Base-by-base conservation (phyloP, 2,113 vertebrate genomes). In the Chamaea fasciata region DNA sequence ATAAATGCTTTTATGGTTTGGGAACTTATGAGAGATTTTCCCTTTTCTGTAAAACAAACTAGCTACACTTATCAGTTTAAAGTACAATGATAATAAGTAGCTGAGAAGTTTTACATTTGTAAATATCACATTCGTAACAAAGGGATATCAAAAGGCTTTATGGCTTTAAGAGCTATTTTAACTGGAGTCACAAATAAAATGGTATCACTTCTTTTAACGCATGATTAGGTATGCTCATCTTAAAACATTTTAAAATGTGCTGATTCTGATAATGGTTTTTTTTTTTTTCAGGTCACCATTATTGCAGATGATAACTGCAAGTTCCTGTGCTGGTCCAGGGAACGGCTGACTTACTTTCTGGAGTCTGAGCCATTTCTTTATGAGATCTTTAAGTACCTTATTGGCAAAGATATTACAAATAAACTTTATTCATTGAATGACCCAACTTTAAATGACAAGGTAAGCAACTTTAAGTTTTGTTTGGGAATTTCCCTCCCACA, bases 331-430 rank as follows among this genome's bases (percentile, higher is more conserved):
- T 99, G 99, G 99, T 99, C 99, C 74, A 98, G 99, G 90, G 99
- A 99, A 97, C 98, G 99, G 71, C 98, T 99, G 95, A 99, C 98
- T 18, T 99, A 98, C 94, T 99, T 99, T 97, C 97, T 99, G 98
- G 99, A 99, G 96, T 98, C 99, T 10, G 99, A 99, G 64, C 98
- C 99, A 44, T 99, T 99, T 94, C 98, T 99, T 10, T 99, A 98
- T 92, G 99, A 99, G 97, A 99, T 99, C 88, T 99, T 99, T 97
- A 98, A 98, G 67, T 99, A 99, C 87, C 99, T 99, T 79, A 99
- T 99, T 46, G 99, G 99, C 88, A 99, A 99, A 98, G 99, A 99
- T 95, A 99, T 99, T 96, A 99, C 99, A 97, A 99, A 99, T 95
- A 99, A 99, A 94, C 98, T 99, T 42, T 99, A 99, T 94, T 99